Evolutionary conservation across 2,113 vertebrate genomes (phyloP).

Genomic region (Carettochelys insculpta): DNA sequence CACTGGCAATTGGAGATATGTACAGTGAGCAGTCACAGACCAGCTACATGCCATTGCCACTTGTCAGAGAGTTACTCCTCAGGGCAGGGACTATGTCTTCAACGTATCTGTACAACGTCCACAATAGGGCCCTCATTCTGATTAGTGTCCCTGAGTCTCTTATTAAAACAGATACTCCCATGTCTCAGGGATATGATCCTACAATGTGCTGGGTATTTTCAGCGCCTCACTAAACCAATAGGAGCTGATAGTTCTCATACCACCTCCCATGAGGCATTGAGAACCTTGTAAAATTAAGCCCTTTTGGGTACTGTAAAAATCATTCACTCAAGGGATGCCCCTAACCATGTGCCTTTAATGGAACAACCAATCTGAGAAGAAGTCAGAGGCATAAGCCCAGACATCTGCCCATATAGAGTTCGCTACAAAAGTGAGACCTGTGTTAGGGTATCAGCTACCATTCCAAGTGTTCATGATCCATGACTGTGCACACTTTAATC

Average conservation of each 20-base stretch:
- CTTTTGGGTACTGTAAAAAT: background rate
- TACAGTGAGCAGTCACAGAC: background rate
- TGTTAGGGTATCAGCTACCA: conserved; percentile 9
- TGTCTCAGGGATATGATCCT: background rate
- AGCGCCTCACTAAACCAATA: background rate
- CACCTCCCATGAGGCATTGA: background rate
- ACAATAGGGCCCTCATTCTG: conserved; percentile 34
- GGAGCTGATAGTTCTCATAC: background rate
- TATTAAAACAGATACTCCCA: background rate
- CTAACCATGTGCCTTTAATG: background rate
- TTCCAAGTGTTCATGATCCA: background rate
- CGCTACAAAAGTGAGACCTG: background rate
- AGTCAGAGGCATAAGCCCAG: background rate
- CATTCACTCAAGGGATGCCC: background rate
- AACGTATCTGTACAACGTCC: conserved; percentile 3
- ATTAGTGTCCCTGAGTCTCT: background rate
- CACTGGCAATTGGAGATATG: background rate
- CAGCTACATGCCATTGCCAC: background rate
- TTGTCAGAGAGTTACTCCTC: background rate
- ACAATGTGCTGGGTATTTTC: background rate
- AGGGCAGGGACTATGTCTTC: background rate
- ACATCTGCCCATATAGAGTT: background rate
- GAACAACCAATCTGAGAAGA: background rate
- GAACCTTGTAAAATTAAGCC: background rate
- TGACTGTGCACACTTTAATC: rapidly evolving